phyloP scores from a whole-genome alignment of 2,113 vertebrate genomes.

The Eulemur macaco region DNA sequence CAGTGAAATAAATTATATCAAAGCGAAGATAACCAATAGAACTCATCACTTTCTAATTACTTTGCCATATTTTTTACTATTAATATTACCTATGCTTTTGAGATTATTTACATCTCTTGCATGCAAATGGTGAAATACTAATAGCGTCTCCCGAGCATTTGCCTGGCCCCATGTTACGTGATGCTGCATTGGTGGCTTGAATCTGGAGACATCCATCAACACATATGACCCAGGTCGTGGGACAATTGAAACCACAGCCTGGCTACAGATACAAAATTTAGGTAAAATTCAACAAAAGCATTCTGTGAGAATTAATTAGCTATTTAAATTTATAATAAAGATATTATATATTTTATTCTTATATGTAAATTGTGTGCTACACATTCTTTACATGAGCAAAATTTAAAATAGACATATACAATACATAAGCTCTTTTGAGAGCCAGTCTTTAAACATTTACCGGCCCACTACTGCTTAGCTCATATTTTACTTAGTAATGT shows the following conservation, averaged over 20 bases:
- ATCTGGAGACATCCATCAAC: background rate
- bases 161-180: background rate
- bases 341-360: background rate
- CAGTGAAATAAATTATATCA: background rate
- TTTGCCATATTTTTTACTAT: background rate
- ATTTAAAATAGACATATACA: background rate
- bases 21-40: constrained; percentile 12
- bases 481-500: background rate
- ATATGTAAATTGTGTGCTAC: background rate
- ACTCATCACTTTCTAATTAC: background rate
- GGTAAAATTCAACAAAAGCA: background rate
- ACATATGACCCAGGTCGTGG: background rate
- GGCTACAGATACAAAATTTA: background rate
- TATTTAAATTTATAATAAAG: background rate
- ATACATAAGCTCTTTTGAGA: background rate
- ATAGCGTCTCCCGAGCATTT: background rate
- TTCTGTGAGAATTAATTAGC: background rate
- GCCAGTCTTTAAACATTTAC: background rate
- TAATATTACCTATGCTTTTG: background rate
- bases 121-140: background rate
- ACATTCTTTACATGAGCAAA: background rate
- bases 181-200: background rate
- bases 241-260: background rate
- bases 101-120: background rate
- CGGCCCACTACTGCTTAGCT: background rate